Evolutionary conservation across 2,113 vertebrate genomes (phyloP).

Genomic region (Cervus canadensis): DNA sequence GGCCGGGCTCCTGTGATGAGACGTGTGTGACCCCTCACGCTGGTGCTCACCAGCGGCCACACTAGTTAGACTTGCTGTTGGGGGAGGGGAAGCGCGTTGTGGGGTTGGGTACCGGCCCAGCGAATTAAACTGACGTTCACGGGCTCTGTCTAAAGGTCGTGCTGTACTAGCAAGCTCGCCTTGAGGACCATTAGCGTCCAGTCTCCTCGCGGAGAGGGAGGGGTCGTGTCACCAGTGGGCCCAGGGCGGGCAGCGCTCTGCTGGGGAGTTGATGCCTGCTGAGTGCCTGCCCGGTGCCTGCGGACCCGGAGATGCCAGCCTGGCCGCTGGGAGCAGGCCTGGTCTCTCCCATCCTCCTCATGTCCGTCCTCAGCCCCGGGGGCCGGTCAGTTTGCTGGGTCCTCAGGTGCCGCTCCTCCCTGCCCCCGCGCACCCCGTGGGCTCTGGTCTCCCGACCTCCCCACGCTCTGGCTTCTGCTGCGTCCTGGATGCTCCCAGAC

Average conservation of each 20-base stretch:
- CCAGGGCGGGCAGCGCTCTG: not conserved
- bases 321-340: not conserved
- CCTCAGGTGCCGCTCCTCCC: not conserved
- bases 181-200: conserved; percentile 59
- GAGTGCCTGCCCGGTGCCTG: not conserved
- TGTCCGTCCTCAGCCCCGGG: fast-evolving
- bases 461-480: fast-evolving
- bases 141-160: not conserved
- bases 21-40: fast-evolving
- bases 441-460: not conserved
- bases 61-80: not conserved
- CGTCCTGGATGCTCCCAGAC: not conserved
- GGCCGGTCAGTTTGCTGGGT: not conserved
- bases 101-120: conserved; percentile 41
- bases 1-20: not conserved
- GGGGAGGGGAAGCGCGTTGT: not conserved
- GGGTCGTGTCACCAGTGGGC: not conserved
- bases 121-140: not conserved
- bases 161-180: conserved; percentile 65
- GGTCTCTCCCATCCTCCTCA: not conserved
- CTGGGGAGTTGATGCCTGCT: not conserved
- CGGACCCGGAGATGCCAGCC: not conserved
- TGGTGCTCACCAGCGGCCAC: fast-evolving
- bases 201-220: not conserved
- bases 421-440: fast-evolving